phyloP scores from a whole-genome alignment of 2,888 invertebrate species.

The Drosophila acutilabella region DNA sequence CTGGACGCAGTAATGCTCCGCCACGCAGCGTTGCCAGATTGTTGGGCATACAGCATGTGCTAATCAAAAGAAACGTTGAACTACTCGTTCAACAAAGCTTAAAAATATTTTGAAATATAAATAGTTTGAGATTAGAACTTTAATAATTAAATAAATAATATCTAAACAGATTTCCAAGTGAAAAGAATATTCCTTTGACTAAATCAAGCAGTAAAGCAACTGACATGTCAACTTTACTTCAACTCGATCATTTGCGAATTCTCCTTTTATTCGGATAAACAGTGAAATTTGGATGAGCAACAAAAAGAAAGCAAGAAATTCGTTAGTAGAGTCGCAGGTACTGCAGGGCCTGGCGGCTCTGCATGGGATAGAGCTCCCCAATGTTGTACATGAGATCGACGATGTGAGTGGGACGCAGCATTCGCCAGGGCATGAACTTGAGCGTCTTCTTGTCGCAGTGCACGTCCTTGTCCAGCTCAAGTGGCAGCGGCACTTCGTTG shows the following conservation, averaged over 20 bases:
- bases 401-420: constrained; percentile 87
- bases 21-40: neutral
- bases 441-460: constrained; percentile 79
- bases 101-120: too few relatives aligned
- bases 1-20: too few relatives aligned
- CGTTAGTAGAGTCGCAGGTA: constrained; percentile 74
- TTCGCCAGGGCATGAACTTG: constrained; percentile 85
- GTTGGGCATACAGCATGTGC: too few relatives aligned
- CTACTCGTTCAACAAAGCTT: too few relatives aligned
- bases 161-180: too few relatives aligned
- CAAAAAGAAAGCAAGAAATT: neutral
- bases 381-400: constrained; percentile 87
- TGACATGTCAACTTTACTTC: too few relatives aligned
- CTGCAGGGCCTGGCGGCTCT: constrained; percentile 80
- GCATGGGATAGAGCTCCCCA: constrained; percentile 81
- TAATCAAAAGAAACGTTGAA: too few relatives aligned
- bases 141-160: too few relatives aligned
- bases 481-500: constrained; percentile 88
- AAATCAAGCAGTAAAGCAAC: too few relatives aligned
- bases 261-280: constrained; percentile 19
- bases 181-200: too few relatives aligned
- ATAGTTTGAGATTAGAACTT: too few relatives aligned
- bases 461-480: constrained; percentile 67
- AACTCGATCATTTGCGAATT: too few relatives aligned
- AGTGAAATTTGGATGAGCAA: constrained; percentile 15